Base-by-base conservation (phyloP, 2,113 vertebrate genomes). In the Xyrauchen texanus region DNA sequence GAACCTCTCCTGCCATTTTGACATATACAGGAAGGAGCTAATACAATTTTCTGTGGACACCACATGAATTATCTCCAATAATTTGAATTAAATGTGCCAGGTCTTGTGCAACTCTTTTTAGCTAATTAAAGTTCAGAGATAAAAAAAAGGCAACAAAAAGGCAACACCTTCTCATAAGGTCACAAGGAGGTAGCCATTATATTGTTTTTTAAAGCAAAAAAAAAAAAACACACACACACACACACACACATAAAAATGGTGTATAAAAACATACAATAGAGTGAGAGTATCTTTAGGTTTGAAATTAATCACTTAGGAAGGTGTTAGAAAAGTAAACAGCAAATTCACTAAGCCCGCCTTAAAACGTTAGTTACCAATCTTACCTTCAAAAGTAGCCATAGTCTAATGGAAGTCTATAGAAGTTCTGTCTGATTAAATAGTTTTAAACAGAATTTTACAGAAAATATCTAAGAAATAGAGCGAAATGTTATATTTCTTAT, bases 1-100 rank as follows among this genome's bases (percentile, higher is more conserved):
- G 77, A 80, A 82, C 73, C 52, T 68, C 64, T 70, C 55, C 71
- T 58, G 15, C 68, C 72, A 70, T 74, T 82, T 61, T 85, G 70
- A 84, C 73, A 70, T 82, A 76, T 83, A 78, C 83, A 80, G 34
- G 62, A 67, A 66, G 53, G 16, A 74, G 60, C 61, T 78, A 81
- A 79, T 71, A 47, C 9, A 52, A 83, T 84, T 85, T 78, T 52
- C 68, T 62, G 13, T 4, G 51, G 71, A 74, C 68, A 58, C 21
- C 66, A 74, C 71, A 85, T 81, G 64, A 84, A 84, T 83, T 81
- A 81, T 81, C 71, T 69, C 45, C 15, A 77, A 65, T 83, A 82
- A 82, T 69, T 57, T 16, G 46, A 86, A 83, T 86, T 63, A 78
- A 84, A 69, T 78, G 73, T 77, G 74, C 49, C 77, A 52, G 58